A percentile compares a stretch with the other conserved stretches of the same genome.
Conservation (phyloP, 2,113 vertebrate genomes). For the Labeo rohita region DNA sequence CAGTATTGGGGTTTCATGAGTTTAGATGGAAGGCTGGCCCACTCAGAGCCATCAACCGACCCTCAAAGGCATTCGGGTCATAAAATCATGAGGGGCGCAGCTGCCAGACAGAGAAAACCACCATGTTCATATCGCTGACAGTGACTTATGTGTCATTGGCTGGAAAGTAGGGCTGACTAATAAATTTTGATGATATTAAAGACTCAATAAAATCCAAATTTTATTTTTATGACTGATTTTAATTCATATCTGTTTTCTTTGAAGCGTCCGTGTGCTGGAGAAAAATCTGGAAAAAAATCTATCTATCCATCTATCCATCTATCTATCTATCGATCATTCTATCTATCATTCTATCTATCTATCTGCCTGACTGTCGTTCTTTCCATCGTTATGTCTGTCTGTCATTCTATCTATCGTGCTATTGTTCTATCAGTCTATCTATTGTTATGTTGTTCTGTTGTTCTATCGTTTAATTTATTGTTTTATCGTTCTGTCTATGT, state of each 20-base stretch:
- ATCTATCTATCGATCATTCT: not conserved
- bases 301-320: not conserved
- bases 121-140: not conserved
- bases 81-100: not conserved
- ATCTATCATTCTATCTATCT: too few relatives aligned
- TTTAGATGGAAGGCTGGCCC: constrained; percentile 25
- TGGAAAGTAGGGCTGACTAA: not conserved
- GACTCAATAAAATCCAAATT: constrained; percentile 11
- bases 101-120: not conserved
- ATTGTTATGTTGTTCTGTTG: too few relatives aligned
- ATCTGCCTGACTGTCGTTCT: too few relatives aligned
- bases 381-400: too few relatives aligned
- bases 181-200: not conserved
- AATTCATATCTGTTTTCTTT: not conserved
- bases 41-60: constrained; percentile 11
- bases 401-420: too few relatives aligned
- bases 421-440: too few relatives aligned
- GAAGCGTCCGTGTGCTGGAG: not conserved
- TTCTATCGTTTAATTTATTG: too few relatives aligned
- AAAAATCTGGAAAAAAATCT: too few relatives aligned
- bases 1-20: constrained; percentile 67
- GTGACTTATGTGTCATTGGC: not conserved
- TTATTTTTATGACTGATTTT: not conserved
- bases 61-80: constrained; percentile 34
- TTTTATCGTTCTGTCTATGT: too few relatives aligned